Evolutionary conservation across 2,888 invertebrate species (phyloP).

Genomic region (Dastarcus helophoroides): DNA sequence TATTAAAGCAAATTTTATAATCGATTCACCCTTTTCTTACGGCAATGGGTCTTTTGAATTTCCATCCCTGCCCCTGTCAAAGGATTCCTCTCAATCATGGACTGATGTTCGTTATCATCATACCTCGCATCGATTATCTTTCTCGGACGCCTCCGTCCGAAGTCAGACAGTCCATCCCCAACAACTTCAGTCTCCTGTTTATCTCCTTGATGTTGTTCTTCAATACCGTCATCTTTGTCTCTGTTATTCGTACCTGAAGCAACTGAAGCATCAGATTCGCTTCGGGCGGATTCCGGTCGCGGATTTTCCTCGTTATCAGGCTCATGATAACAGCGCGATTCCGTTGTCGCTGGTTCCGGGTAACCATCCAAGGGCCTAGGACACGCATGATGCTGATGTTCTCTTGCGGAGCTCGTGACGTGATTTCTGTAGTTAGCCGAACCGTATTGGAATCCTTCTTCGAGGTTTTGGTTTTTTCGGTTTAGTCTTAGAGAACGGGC

Average conservation of each 20-base stretch:
- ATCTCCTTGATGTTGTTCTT: too few relatives aligned
- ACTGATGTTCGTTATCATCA: constrained; percentile 4
- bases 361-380: too few relatives aligned
- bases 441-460: constrained; percentile 18
- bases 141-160: neutral
- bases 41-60: constrained; percentile 1
- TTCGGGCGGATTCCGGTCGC: neutral
- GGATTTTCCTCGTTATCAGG: constrained; percentile 5
- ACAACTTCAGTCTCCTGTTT: neutral
- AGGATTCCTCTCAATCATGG: constrained; percentile 10
- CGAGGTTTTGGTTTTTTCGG: constrained; percentile 18
- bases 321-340: too few relatives aligned
- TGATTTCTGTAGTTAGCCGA: neutral
- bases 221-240: too few relatives aligned
- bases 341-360: too few relatives aligned
- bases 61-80: constrained; percentile 11
- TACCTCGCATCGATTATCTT: constrained; percentile 2
- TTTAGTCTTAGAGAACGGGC: constrained; percentile 27
- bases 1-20: too few relatives aligned
- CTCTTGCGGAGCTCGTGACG: too few relatives aligned
- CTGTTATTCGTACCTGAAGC: constrained; percentile 4
- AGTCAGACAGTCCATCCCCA: neutral
- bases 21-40: too few relatives aligned
- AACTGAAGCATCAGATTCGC: constrained; percentile 5
- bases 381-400: too few relatives aligned